Evolutionary conservation across 2,113 vertebrate species (phyloP), one percentile per base, ranked within the genome.

Genomic region (Cranoglanis bouderius): DNA sequence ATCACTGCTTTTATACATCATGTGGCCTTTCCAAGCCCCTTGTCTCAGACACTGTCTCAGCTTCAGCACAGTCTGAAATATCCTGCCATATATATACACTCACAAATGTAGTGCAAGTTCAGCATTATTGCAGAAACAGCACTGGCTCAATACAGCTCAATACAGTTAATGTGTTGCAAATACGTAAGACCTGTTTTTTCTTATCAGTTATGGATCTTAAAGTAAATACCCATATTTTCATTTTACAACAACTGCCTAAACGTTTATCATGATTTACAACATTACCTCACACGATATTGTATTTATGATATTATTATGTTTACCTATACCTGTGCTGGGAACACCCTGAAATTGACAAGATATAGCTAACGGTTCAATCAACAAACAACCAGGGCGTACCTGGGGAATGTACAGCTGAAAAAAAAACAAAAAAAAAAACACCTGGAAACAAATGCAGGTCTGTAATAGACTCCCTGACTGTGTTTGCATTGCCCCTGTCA

Each of bases 1-100:
- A 85, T 85, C 49, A 72, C 63, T 53, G n/a, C 16, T 61, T 78
- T 86, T 46, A 61, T 46, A 86, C 53, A 32, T 51, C 46, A 32
- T 51, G 49, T 26, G 16, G 49, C 29, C 35, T 29, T 59, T 59
- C 26, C 0, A 57, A 40, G 7, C 9, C 21, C 24, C 49, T 51
- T 32, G 61, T 40, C 49, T 53, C 43, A 51, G 43, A 55, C 46
- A 67, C 6, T 21, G n/a, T 53, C 18, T 38, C n/a, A 40, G 67
- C 26, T 26, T 74, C 51, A 72, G 46, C 29, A 72, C 46, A 85
- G 49, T 24, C 72, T 21, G 70, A 75, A n/a, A 29, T 78, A 49
- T 78, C 10, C 43, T 78, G 75, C 16, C 1, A 0, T 49, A n/a
- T 78, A 43, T 8, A 43, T 43, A 51, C 12, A 43, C 12, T 24